These are phyloP conservation scores for Mylabris phalerata DNA, from an alignment of 1,140 invertebrate genomes.

Conservation along the genomic window DNA sequence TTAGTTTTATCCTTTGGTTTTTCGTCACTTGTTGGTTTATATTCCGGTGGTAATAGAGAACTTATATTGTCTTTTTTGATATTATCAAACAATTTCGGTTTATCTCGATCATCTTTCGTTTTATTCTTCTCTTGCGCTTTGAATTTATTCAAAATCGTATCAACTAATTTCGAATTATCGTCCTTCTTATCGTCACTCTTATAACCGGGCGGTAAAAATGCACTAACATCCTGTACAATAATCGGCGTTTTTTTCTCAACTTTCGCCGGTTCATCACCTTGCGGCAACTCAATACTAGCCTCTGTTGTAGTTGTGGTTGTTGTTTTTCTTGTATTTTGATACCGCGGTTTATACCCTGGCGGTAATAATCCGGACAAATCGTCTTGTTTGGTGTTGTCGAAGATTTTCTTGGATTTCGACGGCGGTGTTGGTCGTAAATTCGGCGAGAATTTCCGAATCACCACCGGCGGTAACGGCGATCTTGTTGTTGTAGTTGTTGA, in stretches of 20 bases:
- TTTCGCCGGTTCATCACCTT: slow-evolving; percentile 32
- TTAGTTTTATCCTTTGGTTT: too few species aligned
- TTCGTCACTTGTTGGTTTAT: slow-evolving; percentile 43
- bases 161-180: background rate
- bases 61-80: slow-evolving; percentile 54
- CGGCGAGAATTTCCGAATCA: slow-evolving; percentile 61
- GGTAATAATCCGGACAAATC: slow-evolving; percentile 54
- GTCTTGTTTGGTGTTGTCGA: slow-evolving; percentile 56
- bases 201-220: slow-evolving; percentile 61
- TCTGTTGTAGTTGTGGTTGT: slow-evolving; percentile 10
- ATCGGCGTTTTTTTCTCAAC: slow-evolving; percentile 43
- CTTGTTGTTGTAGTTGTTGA: slow-evolving; percentile 39
- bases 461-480: slow-evolving; percentile 42
- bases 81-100: slow-evolving; percentile 46
- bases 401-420: slow-evolving; percentile 40
- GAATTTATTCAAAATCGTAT: slow-evolving; percentile 30
- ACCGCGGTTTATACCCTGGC: slow-evolving; percentile 51
- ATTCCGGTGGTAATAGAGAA: slow-evolving; percentile 55
- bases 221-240: slow-evolving; percentile 50
- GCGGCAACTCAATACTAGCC: slow-evolving; percentile 8
- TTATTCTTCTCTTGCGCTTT: slow-evolving; percentile 23
- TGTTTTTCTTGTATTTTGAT: slow-evolving; percentile 24
- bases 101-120: slow-evolving; percentile 19
- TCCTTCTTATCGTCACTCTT: slow-evolving; percentile 43
- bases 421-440: slow-evolving; percentile 46